These are phyloP conservation scores for Psococerastis gibbosa DNA, from an alignment of 2,888 invertebrate genomes.

Conservation along the genomic window DNA sequence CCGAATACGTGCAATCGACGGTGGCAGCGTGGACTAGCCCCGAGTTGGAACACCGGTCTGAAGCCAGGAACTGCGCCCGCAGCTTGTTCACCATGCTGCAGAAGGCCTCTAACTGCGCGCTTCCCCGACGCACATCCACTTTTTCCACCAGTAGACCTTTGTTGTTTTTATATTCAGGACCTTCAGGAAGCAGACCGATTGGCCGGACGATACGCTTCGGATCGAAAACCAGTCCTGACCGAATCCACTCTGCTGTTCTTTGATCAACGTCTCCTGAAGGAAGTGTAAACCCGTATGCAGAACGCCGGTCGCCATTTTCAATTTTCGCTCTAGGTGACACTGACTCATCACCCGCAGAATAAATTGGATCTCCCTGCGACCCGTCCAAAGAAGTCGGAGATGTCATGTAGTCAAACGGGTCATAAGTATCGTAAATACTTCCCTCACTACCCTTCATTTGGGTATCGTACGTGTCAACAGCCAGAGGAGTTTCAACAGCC, in stretches of 20 bases:
- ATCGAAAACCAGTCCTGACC: background rate
- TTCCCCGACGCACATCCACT: background rate
- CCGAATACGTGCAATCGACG: constrained; percentile 58
- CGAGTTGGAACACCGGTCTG: constrained; percentile 60
- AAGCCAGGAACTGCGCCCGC: constrained; percentile 49
- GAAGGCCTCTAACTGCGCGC: constrained; percentile 1
- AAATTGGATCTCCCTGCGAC: constrained; percentile 44
- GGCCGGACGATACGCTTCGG: background rate
- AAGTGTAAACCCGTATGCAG: no score
- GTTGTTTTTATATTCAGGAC: no score
- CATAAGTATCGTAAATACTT: constrained; percentile 54
- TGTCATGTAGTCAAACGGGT: constrained; percentile 61
- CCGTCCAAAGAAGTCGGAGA: constrained; percentile 39
- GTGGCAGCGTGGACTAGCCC: constrained; percentile 79
- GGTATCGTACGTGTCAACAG: background rate
- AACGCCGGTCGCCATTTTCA: no score
- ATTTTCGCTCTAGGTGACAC: constrained; percentile 34
- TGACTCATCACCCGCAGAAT: constrained; percentile 42
- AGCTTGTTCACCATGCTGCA: constrained; percentile 15
- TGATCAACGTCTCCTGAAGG: constrained; percentile 34
- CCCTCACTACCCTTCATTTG: constrained; percentile 20
- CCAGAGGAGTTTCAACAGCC: background rate
- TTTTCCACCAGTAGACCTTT: no score
- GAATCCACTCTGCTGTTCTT: background rate
- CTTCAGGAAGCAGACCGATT: no score